Base-by-base conservation (phyloP, 1,140 invertebrate species). In the Thrips palmi region DNA sequence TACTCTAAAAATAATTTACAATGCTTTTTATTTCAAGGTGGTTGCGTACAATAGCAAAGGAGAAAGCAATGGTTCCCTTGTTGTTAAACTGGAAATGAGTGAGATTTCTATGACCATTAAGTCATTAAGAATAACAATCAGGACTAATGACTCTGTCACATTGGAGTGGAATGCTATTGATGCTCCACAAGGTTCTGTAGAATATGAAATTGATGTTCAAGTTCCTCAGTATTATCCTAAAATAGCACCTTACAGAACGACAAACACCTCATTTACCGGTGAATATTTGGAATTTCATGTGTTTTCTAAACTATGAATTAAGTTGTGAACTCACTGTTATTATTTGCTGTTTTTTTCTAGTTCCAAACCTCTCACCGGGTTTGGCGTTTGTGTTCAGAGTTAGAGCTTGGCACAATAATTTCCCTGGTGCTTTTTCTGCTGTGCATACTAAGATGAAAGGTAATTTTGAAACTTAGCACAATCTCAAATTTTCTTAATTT, bases 91-190 rank as follows among this genome's bases (percentile, higher is more conserved):
- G 7, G 7, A 27, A 27, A 27, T 27, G 7, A 8, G 7, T 27
- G 24, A 27, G 24, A 7, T 27, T 27, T 27, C 12, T 8, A 27
- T n/a, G n/a, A n/a, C n/a, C n/a, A n/a, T n/a, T n/a, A n/a, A n/a
- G n/a, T n/a, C n/a, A n/a, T n/a, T n/a, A n/a, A n/a, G n/a, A n/a
- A n/a, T n/a, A n/a, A n/a, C n/a, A n/a, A n/a, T n/a, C n/a, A n/a
- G n/a, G n/a, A n/a, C n/a, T n/a, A n/a, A n/a, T n/a, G n/a, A n/a
- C n/a, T n/a, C n/a, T 0, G 58, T 75, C 1, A 57, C 48, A 0
- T 44, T 84, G 1, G 46, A 50, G 0, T 86, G 81, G 81, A 56
- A 57, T 1, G 53, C 56, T 23, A 53, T 71, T 0, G 49, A 60
- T 6, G 57, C 58, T n/a, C 68, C 67, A 1, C 70, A 76, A 28